Evolutionary conservation across 2,888 invertebrate species (phyloP).

Genomic region (Napeogenes sylphis): DNA sequence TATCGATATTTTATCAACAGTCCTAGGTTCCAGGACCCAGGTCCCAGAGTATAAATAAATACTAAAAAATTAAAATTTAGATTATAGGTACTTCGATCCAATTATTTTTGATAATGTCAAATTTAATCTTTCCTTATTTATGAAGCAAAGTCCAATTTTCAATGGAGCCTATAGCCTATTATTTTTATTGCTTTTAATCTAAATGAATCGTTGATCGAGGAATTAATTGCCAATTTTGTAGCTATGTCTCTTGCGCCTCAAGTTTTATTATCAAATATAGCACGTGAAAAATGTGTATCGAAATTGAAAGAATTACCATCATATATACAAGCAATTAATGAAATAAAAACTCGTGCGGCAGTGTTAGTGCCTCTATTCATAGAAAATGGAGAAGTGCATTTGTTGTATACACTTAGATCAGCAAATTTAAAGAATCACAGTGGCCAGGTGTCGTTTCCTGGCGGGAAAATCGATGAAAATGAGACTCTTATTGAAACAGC

Average conservation of each 20-base stretch:
- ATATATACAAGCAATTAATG: constrained; percentile 44
- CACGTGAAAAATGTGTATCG: constrained; percentile 76
- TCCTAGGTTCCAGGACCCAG: no score
- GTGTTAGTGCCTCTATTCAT: constrained; percentile 90
- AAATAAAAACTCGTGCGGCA: constrained; percentile 77
- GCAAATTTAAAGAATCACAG: constrained; percentile 83
- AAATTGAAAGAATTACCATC: constrained; percentile 78
- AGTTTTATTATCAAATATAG: constrained; percentile 70
- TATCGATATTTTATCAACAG: no score
- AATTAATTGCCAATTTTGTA: not conserved
- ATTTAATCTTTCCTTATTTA: no score
- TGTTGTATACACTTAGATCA: constrained; percentile 90
- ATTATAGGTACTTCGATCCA: no score
- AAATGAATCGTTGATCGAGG: not conserved
- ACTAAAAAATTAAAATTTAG: no score
- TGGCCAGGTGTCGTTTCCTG: constrained; percentile 93
- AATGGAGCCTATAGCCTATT: no score
- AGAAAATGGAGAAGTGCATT: constrained; percentile 81
- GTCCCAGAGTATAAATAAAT: no score
- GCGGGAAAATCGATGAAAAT: constrained; percentile 85
- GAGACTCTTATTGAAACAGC: constrained; percentile 83
- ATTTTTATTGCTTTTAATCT: not conserved
- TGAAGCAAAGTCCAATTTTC: no score
- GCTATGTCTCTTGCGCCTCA: constrained; percentile 55
- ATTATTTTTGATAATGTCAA: no score